Evolutionary conservation across 2,113 vertebrate genomes (phyloP).

Genomic region (Azemiops feae): DNA sequence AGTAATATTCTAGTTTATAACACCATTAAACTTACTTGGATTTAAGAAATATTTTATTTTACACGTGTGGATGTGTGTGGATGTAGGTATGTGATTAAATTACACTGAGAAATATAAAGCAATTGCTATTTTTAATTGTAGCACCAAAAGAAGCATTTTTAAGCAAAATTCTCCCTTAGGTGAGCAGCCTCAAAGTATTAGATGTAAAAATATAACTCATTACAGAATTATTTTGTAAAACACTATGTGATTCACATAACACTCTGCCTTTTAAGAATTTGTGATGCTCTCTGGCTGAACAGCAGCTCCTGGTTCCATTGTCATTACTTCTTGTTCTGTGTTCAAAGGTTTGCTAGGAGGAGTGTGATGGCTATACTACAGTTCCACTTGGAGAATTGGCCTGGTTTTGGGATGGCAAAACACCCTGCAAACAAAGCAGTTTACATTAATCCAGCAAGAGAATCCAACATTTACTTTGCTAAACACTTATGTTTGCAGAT

Average conservation of each 20-base stretch:
- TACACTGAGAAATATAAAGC: constrained; percentile 71
- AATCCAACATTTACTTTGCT: constrained; percentile 51
- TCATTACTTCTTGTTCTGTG: constrained; percentile 72
- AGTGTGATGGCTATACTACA: constrained; percentile 88
- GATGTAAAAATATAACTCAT: constrained; percentile 58
- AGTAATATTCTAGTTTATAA: constrained; percentile 71
- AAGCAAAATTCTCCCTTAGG: constrained; percentile 64
- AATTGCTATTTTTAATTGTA: constrained; percentile 69
- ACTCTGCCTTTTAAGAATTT: constrained; percentile 72
- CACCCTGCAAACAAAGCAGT: constrained; percentile 92
- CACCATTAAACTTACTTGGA: constrained; percentile 67
- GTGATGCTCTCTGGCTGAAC: constrained; percentile 83
- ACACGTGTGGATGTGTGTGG: constrained; percentile 60
- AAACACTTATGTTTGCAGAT: constrained; percentile 14
- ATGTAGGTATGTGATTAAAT: constrained; percentile 56
- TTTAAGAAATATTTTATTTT: constrained; percentile 72
- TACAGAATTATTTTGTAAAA: constrained; percentile 58
- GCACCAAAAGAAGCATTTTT: constrained; percentile 63
- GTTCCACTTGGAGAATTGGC: constrained; percentile 95
- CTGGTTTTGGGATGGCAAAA: constrained; percentile 91
- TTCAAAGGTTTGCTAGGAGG: constrained; percentile 84
- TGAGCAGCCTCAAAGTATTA: constrained; percentile 50
- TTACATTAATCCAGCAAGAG: constrained; percentile 73
- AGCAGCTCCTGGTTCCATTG: constrained; percentile 81
- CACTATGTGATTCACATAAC: constrained; percentile 70